Evolutionary conservation across 2,888 invertebrate species (phyloP).

Genomic region (Cecidostiba fungosa): DNA sequence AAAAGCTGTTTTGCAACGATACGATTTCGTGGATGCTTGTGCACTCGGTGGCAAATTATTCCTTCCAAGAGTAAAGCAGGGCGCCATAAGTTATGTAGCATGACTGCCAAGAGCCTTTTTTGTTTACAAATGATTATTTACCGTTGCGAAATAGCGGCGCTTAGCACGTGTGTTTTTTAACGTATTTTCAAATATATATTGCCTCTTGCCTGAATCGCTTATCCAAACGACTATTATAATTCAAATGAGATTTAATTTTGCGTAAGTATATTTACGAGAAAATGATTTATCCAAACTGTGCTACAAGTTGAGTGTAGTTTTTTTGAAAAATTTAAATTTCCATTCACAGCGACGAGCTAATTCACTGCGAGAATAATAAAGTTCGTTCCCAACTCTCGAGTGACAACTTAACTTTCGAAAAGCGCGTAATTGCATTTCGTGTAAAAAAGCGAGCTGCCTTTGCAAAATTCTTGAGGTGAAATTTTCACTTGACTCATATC

Average conservation of each 20-base stretch:
- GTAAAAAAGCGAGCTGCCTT: background rate
- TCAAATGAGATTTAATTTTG: background rate
- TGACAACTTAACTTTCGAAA: background rate
- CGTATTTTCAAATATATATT: background rate
- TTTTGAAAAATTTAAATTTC: no score
- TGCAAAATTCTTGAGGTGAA: background rate
- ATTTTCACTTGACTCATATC: background rate
- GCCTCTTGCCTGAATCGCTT: background rate
- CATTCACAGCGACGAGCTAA: no score
- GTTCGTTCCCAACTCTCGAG: no score
- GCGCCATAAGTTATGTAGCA: background rate
- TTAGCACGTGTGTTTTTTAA: background rate
- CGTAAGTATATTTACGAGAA: background rate
- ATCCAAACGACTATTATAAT: background rate
- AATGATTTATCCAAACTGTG: background rate
- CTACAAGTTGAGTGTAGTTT: background rate
- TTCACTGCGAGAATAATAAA: no score
- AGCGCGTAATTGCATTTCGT: background rate
- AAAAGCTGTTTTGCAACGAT: background rate
- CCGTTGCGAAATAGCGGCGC: background rate
- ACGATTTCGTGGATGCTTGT: background rate
- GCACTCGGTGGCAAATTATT: constrained; percentile 12
- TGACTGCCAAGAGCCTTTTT: background rate
- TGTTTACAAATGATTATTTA: constrained; percentile 14
- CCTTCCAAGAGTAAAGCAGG: constrained; percentile 2